Evolutionary conservation across 2,113 vertebrate genomes (phyloP).

Genomic region (Thalassarche chlororhynchos): DNA sequence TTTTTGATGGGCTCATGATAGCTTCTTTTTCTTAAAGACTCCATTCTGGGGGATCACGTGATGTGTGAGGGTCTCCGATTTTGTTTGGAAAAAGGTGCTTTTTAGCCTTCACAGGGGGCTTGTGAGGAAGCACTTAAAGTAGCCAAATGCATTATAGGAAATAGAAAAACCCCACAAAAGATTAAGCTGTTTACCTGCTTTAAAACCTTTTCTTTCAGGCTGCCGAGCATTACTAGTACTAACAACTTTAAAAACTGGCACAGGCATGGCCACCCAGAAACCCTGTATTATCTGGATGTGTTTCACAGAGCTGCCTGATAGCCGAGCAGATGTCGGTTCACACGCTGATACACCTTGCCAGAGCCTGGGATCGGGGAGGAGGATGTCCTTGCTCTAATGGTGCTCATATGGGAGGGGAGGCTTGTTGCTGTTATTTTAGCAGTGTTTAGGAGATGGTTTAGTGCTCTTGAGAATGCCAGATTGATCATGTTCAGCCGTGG

Average conservation of each 20-base stretch:
- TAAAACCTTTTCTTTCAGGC: neutral
- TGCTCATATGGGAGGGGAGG: neutral
- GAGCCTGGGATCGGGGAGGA: neutral
- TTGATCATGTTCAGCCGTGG: neutral
- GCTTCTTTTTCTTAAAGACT: neutral
- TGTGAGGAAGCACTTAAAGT: neutral
- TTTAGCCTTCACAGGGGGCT: neutral
- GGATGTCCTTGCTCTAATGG: neutral
- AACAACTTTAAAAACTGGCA: neutral
- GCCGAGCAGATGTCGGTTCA: accelerated
- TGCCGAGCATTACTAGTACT: neutral
- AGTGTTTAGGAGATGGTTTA: neutral
- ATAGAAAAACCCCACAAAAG: accelerated
- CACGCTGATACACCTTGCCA: accelerated
- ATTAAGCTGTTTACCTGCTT: neutral
- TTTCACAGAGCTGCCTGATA: neutral
- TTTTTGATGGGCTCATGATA: neutral
- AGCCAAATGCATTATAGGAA: neutral
- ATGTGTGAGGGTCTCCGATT: neutral
- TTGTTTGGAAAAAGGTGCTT: neutral
- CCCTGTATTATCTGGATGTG: neutral
- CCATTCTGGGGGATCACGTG: accelerated
- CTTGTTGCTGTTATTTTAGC: neutral
- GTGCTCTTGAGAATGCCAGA: neutral
- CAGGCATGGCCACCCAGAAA: neutral